Evolutionary conservation across 2,888 invertebrate species (phyloP), one percentile per base, ranked within the genome.

Genomic region (Lasioglossum lativentre): DNA sequence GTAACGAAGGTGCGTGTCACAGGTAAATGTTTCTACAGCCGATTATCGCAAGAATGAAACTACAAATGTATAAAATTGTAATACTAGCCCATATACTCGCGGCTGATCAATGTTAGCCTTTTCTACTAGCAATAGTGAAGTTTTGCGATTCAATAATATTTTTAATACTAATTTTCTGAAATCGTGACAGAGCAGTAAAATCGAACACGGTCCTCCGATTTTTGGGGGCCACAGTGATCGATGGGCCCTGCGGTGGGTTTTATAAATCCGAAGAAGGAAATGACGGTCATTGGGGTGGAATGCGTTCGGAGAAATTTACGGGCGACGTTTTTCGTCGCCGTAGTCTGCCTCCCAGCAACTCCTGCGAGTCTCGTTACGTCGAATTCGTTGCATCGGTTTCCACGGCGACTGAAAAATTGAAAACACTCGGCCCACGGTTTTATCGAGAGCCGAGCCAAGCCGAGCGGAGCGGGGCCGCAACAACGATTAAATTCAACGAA

Each of bases 271-370:
- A 38, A 73, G 66, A 66, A 82, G 73, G 76, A 66, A 81, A 76
- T 66, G 72, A 76, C 73, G 72, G 74, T 81, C 45, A 75, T 70
- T n/a, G 56, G 80, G 19, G 27, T 66, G 56, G 71, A 71, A 72
- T 77, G 19, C 77, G 42, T 47, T 63, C n/a, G 68, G 71, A 16
- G 34, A 81, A 63, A 83, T 83, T 75, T 75, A 83, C 82, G 56
- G 27, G 45, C 47, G 71, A 71, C 70, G 68, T 47, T 52, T 47
- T 45, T 56, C 52, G 52, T 52, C 52, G 23, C 23, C 52, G 52
- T 52, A 0, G 52, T 10, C 47, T 23, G 8, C 23, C 47, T 52
- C 23, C 52, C 23, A 10, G 52, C 71, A 75, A n/a, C 19, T 30
- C 47, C 30, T 8, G 27, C 27, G 59, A 59, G 14, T 14, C 14